Base-by-base conservation (phyloP, 2,797 vertebrate species). In the Protosalanx chinensis region DNA sequence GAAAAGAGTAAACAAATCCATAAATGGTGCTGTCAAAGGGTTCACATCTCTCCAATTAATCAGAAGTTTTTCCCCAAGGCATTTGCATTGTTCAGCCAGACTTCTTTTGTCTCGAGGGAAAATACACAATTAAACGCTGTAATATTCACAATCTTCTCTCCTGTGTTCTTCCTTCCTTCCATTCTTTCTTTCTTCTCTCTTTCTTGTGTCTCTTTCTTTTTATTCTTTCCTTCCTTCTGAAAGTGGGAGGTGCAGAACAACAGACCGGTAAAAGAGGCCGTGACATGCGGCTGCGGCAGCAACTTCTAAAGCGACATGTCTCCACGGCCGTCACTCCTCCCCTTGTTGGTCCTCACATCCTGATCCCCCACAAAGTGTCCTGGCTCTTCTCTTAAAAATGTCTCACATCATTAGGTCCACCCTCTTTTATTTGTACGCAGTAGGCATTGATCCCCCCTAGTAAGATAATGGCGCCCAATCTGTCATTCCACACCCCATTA, bases 1-100 rank as follows among this genome's bases (percentile, higher is more conserved):
- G 86, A 91, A 87, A 84, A 85, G 71, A 84, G 83, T 89, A 91
- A 91, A 90, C 86, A 91, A 86, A 85, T 86, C 76, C 87, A 86
- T 85, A 89, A 85, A 88, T 87, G 86, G 88, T 89, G 85, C 89
- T 89, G 85, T 88, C 88, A 86, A 76, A 85, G 84, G 82, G 81
- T 81, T 86, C 75, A 68, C 87, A 87, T 89, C 84, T 75, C 82
- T 87, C 84, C 87, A 89, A 91, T 91, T 90, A 87, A 90, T 90
- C 88, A 83, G 82, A 81, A 79, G 81, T 77, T 76, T 67, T 81
- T 88, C 84, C 88, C 84, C 72, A 72, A 82, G 84, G 87, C 70
- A 63, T 81, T 82, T 75, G 84, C 85, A 87, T 86, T 88, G 87
- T 89, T 87, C 77, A 84, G 75, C 77, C 72, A 86, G 75, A 86